Base-by-base conservation (phyloP, 2,888 invertebrate species). In the Sesia bembeciformis region DNA sequence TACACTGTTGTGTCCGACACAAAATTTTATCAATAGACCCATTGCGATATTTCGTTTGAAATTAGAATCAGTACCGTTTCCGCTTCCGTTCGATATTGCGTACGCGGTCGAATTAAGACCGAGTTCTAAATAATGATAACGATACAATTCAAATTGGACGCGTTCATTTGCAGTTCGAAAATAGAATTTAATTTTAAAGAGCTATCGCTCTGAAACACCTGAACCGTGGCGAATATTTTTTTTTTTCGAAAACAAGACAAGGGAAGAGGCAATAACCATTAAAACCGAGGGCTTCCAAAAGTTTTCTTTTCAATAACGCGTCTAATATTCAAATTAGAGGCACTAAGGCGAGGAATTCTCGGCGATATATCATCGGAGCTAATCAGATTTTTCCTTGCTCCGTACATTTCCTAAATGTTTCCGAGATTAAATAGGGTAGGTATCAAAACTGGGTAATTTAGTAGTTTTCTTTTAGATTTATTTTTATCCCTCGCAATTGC, bases 221-320 rank as follows among this genome's bases (percentile, higher is more conserved):
- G 77, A 71, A 68, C 67, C 72, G 62, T 64, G 66, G 62, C 59
- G 60, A 63, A 60, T 64, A 67, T 66, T 63, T 64, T 70, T 68
- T 64, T 60, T 39, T 59, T 69, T 67, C 66, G 68, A 68, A 68
- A 70, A 70, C 67, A 67, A 74, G 73, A 75, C 72, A 64, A 66
- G 70, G 74, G 73, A 79, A 81, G 70, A 66, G 62, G 87, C 83
- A 85, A 87, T 88, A 88, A 87, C 87, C 87, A 82, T 88, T 88
- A 87, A 84, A 85, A 83, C 80, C 72, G 78, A 72, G 74, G 54
- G 81, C 83, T 72, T 81, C 79, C 64, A 69, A 81, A 86, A 87
- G 78, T 86, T 88, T 85, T 80, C 85, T 86, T 88, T 88, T 89
- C 89, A 89, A 89, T 89, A 89, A 87, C 84, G 86, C 86, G 82